A percentile compares a stretch with the other conserved stretches of the same genome.
These are phyloP conservation scores for Lophura nycthemera DNA, from an alignment of 2,113 vertebrate genomes.

Conservation along the genomic window DNA sequence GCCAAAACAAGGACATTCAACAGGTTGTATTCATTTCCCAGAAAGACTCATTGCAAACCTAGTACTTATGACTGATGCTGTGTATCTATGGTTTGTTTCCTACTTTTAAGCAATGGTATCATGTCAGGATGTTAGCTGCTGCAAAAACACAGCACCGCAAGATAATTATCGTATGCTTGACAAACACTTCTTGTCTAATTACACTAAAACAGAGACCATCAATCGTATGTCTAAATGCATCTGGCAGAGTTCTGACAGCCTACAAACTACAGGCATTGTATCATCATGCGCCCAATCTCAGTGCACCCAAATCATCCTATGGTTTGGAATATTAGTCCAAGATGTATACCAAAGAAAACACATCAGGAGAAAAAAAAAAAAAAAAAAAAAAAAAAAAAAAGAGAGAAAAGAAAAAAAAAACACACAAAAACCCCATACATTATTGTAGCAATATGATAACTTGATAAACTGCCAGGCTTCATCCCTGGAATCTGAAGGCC, in stretches of 20 bases:
- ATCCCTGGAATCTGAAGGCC: neutral
- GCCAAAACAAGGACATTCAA: neutral
- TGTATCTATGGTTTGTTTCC: neutral
- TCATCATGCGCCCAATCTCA: neutral
- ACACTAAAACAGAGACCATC: constrained; percentile 33
- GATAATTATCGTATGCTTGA: neutral
- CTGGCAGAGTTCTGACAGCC: neutral
- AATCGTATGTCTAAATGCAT: neutral
- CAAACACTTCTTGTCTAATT: constrained; percentile 29
- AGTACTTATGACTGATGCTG: neutral
- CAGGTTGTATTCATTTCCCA: neutral
- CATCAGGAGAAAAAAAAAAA: neutral
- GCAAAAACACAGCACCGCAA: neutral
- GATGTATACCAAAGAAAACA: neutral
- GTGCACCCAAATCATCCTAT: neutral
- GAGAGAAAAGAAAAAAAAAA: too few relatives aligned
- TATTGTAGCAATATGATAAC: neutral
- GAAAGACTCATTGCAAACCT: neutral
- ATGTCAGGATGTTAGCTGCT: neutral
- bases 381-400: too few relatives aligned
- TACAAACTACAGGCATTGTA: neutral
- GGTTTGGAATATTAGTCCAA: neutral
- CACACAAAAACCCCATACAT: neutral
- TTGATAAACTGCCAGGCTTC: neutral
- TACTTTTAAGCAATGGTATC: neutral